phyloP scores from a whole-genome alignment of 2,113 vertebrate genomes.

The Pachycephala philippinensis region DNA sequence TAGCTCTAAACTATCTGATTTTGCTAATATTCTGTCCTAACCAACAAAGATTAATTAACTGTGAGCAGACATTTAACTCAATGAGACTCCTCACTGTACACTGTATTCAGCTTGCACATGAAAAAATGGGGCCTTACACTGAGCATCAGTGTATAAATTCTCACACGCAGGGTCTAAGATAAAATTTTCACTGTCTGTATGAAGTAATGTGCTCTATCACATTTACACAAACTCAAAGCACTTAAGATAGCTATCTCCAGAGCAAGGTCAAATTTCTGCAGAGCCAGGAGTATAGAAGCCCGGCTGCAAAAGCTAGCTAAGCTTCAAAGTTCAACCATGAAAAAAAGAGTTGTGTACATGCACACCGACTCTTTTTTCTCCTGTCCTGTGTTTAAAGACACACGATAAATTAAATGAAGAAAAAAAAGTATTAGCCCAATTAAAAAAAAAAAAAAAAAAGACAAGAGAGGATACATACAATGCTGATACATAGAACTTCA shows the following conservation, averaged over 20 bases:
- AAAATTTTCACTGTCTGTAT: neutral
- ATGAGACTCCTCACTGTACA: neutral
- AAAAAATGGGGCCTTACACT: neutral
- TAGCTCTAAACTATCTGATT: neutral
- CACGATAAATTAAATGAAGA: neutral
- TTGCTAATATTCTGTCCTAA: neutral
- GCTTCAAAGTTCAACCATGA: neutral
- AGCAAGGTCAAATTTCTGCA: constrained; percentile 39
- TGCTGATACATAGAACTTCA: neutral
- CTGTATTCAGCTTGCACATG: neutral
- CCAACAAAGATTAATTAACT: neutral
- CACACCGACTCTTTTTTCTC: neutral
- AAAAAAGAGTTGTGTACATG: neutral
- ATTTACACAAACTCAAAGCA: constrained; percentile 1
- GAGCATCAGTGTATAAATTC: neutral
- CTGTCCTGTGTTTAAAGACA: neutral
- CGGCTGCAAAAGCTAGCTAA: neutral
- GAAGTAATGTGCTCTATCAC: neutral
- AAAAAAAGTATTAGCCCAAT: neutral
- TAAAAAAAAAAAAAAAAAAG: neutral
- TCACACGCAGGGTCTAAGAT: neutral
- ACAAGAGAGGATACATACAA: neutral
- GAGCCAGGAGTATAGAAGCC: neutral
- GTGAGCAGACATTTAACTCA: neutral
- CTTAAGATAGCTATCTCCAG: neutral